phyloP scores from a whole-genome alignment of 2,797 vertebrate genomes.

The Luscinia megarhynchos region DNA sequence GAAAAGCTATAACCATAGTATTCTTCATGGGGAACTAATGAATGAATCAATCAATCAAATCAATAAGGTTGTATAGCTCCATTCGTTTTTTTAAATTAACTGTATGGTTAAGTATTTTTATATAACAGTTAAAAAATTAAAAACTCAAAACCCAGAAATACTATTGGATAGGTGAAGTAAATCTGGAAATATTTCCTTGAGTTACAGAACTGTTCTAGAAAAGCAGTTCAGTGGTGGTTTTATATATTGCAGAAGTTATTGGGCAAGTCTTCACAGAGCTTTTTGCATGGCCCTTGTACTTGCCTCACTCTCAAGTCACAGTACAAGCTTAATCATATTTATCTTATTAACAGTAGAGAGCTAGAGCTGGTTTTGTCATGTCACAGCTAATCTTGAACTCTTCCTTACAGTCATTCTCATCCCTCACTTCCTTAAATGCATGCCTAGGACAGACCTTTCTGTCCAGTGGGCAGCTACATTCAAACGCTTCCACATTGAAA shows the following conservation, averaged over 20 bases:
- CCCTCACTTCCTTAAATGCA: fast-evolving
- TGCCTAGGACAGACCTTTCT: not conserved
- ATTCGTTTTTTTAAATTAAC: not conserved
- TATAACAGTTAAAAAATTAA: not conserved
- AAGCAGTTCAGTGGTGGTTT: not conserved
- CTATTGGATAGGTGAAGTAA: not conserved
- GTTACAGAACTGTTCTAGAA: not conserved
- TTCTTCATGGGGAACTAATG: not conserved
- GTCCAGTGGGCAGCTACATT: not conserved
- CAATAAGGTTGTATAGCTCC: fast-evolving
- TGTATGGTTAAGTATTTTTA: not conserved
- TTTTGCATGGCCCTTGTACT: not conserved
- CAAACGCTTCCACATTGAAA: not conserved
- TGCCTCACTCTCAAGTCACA: not conserved
- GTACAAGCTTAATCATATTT: not conserved
- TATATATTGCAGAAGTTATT: not conserved
- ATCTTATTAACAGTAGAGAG: not conserved
- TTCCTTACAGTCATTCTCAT: not conserved
- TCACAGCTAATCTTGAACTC: not conserved
- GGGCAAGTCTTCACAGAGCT: not conserved
- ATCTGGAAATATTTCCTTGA: not conserved
- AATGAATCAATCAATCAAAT: not conserved
- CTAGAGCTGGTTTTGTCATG: not conserved
- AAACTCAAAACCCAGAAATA: not conserved
- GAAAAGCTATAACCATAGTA: not conserved